Conservation (phyloP, 2,797 vertebrate species). For the Astyanax mexicanus region DNA sequence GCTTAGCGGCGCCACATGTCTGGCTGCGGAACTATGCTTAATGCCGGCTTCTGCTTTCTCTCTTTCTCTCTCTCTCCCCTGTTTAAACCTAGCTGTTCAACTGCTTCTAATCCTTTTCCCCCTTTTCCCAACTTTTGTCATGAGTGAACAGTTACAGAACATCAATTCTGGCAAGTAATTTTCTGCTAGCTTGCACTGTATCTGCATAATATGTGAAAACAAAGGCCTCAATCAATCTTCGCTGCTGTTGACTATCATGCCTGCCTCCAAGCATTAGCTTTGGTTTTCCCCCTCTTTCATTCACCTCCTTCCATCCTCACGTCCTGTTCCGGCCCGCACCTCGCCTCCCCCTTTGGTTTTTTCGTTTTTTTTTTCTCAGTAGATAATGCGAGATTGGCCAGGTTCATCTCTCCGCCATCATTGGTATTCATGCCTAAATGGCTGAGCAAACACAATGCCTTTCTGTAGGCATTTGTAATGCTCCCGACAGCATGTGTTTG, state of each 20-base stretch:
- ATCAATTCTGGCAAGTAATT: constrained; percentile 69
- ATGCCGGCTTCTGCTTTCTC: neutral
- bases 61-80: too few relatives aligned
- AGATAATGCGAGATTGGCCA: constrained; percentile 37
- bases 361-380: too few relatives aligned
- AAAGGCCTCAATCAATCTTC: constrained; percentile 73
- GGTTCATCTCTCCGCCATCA: constrained; percentile 40
- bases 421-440: constrained; percentile 44
- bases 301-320: neutral
- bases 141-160: constrained; percentile 58
- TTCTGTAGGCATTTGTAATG: constrained; percentile 43
- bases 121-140: constrained; percentile 23
- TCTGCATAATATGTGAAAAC: constrained; percentile 67
- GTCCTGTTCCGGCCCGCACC: neutral
- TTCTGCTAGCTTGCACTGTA: constrained; percentile 64
- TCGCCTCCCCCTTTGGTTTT: neutral
- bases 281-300: constrained; percentile 13
- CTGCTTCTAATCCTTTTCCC: constrained; percentile 20
- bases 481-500: constrained; percentile 26
- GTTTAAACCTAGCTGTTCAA: constrained; percentile 17
- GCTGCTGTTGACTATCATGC: constrained; percentile 63
- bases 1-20: neutral
- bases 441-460: constrained; percentile 42
- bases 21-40: neutral
- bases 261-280: constrained; percentile 55